These are phyloP conservation scores for Zenarchopterus dispar DNA, from an alignment of 2,797 vertebrate species.

Conservation along the genomic window DNA sequence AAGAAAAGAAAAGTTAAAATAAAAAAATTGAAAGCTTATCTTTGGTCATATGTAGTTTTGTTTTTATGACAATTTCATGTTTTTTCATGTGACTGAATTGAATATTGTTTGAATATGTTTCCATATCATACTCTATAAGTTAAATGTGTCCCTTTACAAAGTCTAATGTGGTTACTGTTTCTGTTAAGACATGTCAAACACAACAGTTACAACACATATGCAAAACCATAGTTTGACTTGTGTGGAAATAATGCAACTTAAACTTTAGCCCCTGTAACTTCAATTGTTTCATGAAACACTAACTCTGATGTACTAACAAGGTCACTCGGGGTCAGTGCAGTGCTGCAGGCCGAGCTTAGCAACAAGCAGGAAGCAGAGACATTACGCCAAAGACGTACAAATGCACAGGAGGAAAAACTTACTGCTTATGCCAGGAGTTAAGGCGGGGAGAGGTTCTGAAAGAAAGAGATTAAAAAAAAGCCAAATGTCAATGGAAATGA, in stretches of 20 bases:
- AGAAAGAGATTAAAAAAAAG: conserved; percentile 40
- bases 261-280: neutral
- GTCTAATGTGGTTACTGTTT: neutral
- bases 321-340: conserved; percentile 49
- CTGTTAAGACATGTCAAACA: neutral
- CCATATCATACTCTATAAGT: neutral
- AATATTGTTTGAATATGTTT: neutral
- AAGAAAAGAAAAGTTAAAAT: no score
- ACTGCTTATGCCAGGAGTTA: conserved; percentile 90
- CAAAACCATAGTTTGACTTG: neutral
- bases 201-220: neutral
- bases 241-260: neutral
- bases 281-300: neutral
- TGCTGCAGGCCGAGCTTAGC: conserved; percentile 72
- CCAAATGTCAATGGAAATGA: conserved; percentile 10
- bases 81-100: no score
- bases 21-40: no score
- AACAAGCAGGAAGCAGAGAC: conserved; percentile 80
- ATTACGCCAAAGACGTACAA: conserved; percentile 18
- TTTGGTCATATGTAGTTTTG: no score
- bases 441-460: conserved; percentile 92
- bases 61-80: no score
- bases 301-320: conserved; percentile 17
- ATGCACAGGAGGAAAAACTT: conserved; percentile 66
- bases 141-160: neutral